Evolutionary conservation across 2,797 vertebrate species (phyloP), one percentile per base, ranked within the genome.

Genomic region (Myotis pilosus): DNA sequence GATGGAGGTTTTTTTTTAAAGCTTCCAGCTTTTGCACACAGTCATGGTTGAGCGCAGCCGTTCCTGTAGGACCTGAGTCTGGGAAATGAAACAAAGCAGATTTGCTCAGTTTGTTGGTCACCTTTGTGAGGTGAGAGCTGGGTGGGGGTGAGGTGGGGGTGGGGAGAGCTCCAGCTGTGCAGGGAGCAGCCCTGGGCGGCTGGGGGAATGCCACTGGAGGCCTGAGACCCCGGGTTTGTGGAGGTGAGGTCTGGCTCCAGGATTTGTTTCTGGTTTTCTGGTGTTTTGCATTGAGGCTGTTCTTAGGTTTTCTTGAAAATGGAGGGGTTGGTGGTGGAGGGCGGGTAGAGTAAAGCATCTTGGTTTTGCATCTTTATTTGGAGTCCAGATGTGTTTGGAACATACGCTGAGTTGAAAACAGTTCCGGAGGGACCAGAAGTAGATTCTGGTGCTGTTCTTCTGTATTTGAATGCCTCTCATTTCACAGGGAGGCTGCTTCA

Each of bases 181-280:
- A 2, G 28, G 51, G 60, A 28, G 17, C 20, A 6, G 28, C 2
- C 0, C 51, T 5, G 6, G 23, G 23, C 41, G 53, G 13, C n/a
- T 55, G 33, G 8, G 36, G 44, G 8, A 41, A 41, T 55, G 68
- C 20, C 17, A 5, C n/a, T 47, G 38, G 74, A 3, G 19, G 60
- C 0, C 7, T 9, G 13, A 41, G 36, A 4, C 10, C 20, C 1
- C 0, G 25, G 12, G 38, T 33, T 4, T 2, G 38, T 11, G 57
- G 75, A 66, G n/a, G 2, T 68, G 66, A 30, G 38, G 66, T 25
- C 30, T 38, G 36, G 78, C 85, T 84, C 49, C n/a, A 19, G 4
- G 25, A n/a, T 69, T 25, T 19, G 60, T 25, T 55, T 30, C 64
- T 17, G 1, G 17, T 16, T 66, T 51, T 60, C 36, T 17, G 3